phyloP scores from a whole-genome alignment of 1,140 invertebrate species.

The Periplaneta americana region DNA sequence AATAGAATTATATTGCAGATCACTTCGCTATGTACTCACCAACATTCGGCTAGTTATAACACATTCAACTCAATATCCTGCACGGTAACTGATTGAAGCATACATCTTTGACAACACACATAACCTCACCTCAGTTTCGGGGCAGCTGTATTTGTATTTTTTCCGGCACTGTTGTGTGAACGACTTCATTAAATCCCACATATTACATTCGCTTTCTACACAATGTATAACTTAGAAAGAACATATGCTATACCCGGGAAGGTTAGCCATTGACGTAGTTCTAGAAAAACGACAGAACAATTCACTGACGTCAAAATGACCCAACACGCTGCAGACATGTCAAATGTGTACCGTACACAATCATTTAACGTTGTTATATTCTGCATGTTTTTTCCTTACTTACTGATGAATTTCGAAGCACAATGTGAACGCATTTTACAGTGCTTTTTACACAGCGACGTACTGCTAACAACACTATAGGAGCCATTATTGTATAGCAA shows the following conservation, averaged over 20 bases:
- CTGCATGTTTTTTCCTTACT: no score
- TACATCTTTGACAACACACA: background rate
- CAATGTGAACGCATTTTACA: background rate
- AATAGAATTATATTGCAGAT: no score
- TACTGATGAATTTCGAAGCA: background rate
- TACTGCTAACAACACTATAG: background rate
- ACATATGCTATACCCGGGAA: background rate
- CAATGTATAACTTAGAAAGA: background rate
- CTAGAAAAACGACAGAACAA: background rate
- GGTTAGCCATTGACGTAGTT: background rate
- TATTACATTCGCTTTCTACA: background rate
- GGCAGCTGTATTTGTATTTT: background rate
- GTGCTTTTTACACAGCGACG: background rate
- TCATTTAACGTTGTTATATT: no score
- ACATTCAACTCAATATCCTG: no score
- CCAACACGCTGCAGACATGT: no score
- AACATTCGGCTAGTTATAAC: no score
- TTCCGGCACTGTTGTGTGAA: background rate
- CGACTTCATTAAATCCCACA: background rate
- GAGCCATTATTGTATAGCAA: background rate
- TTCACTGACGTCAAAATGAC: no score
- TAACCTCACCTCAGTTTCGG: background rate
- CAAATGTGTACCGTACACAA: no score
- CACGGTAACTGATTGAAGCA: no score
- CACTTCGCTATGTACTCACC: no score